Percentiles rank a stretch among this genome's conserved stretches.
These are phyloP conservation scores for Smutsia temminckii DNA, from an alignment of 2,797 vertebrate genomes.

Conservation along the genomic window DNA sequence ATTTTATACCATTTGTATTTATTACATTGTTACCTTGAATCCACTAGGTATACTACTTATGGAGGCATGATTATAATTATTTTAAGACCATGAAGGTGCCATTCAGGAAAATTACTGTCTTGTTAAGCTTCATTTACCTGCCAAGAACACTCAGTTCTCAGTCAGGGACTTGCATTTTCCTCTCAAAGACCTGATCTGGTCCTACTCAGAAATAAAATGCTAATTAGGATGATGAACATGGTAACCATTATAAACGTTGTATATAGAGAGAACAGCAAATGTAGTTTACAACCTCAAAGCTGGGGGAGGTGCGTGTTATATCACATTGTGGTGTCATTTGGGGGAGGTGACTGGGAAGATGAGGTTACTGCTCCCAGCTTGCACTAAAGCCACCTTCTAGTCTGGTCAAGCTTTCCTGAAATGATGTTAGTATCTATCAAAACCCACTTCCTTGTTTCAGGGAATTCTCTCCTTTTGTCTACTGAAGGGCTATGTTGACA, in stretches of 20 bases:
- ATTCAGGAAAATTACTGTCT: background rate
- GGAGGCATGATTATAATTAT: background rate
- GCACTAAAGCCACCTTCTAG: background rate
- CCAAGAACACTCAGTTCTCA: background rate
- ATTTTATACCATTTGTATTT: background rate
- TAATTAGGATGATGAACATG: background rate
- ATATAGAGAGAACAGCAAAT: background rate
- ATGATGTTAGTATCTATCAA: background rate
- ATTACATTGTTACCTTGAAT: background rate
- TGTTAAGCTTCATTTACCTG: background rate
- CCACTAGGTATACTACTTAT: background rate
- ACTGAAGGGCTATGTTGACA: background rate
- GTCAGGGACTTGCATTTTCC: background rate
- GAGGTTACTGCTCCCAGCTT: background rate
- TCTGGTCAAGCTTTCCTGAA: background rate
- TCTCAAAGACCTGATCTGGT: background rate
- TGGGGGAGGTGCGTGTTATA: background rate
- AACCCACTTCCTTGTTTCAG: background rate
- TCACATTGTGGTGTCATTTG: background rate
- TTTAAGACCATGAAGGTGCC: background rate
- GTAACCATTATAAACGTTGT: background rate
- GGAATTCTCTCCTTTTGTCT: background rate
- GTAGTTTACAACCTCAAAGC: background rate
- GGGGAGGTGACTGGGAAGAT: background rate
- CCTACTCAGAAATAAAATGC: background rate